These are phyloP conservation scores for Argyrosomus japonicus DNA, from an alignment of 2,113 vertebrate genomes.

Conservation along the genomic window DNA sequence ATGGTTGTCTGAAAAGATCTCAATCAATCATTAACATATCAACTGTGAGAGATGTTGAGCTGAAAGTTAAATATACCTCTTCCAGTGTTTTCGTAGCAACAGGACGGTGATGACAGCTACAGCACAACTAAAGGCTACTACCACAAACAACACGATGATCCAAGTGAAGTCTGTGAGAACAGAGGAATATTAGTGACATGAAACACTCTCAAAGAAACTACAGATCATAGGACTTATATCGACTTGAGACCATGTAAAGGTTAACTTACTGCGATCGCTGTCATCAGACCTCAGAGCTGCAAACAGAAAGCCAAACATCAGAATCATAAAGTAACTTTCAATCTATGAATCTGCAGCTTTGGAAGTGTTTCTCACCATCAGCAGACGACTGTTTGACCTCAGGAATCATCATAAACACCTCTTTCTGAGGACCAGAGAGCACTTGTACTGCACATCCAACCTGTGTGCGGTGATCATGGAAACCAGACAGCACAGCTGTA, in stretches of 20 bases:
- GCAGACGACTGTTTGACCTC: no score
- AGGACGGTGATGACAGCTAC: background rate
- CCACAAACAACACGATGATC: background rate
- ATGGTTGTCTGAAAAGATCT: no score
- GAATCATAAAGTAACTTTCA: background rate
- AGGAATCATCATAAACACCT: no score
- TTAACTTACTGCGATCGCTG: background rate
- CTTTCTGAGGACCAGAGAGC: background rate
- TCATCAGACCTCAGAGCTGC: background rate
- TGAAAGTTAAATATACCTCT: no score
- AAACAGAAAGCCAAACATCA: background rate
- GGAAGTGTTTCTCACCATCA: conserved; percentile 34
- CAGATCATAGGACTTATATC: background rate
- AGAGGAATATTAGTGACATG: background rate
- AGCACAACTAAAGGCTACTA: fast-evolving
- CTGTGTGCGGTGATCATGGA: no score
- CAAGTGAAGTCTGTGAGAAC: background rate
- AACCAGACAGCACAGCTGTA: no score
- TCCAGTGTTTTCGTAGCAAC: no score
- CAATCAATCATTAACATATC: no score
- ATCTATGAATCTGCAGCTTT: background rate
- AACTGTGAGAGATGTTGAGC: no score
- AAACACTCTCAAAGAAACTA: background rate
- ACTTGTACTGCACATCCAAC: conserved; percentile 23
- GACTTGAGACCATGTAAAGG: background rate